Conservation (phyloP, 1,140 invertebrate genomes). For the Muscidifurax raptorellus region DNA sequence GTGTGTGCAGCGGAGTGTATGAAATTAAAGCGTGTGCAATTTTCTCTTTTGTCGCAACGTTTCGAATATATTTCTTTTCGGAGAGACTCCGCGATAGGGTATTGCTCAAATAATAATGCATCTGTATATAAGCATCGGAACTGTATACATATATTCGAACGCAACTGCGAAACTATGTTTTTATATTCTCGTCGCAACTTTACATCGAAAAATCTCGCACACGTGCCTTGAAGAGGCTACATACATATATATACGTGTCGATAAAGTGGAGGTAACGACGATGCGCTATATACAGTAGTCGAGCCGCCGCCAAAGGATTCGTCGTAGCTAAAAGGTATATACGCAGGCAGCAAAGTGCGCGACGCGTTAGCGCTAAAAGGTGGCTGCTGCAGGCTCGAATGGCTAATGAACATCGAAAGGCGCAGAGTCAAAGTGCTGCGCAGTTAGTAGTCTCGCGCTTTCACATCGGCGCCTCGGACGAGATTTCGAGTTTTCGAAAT, state of each 20-base stretch:
- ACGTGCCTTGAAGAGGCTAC: no score
- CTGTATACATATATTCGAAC: background rate
- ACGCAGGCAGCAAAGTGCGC: background rate
- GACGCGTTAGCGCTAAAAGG: slow-evolving; percentile 18
- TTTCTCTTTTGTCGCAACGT: no score
- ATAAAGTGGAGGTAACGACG: background rate
- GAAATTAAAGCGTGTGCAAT: no score
- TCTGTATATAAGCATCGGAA: background rate
- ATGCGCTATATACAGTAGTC: background rate
- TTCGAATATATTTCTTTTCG: no score
- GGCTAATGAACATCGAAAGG: slow-evolving; percentile 18
- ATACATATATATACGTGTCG: background rate
- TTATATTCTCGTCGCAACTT: background rate
- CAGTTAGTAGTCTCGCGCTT: background rate
- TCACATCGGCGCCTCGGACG: background rate
- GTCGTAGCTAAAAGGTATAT: background rate
- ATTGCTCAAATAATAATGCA: no score
- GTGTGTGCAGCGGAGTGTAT: no score
- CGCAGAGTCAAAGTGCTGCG: background rate
- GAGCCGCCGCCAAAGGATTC: background rate
- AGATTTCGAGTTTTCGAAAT: background rate
- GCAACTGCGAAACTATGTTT: background rate
- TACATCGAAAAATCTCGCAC: background rate
- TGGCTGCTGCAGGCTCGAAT: background rate
- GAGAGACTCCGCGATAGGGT: no score